Conservation (phyloP, 2,797 vertebrate genomes). For the Etheostoma nigrum region DNA sequence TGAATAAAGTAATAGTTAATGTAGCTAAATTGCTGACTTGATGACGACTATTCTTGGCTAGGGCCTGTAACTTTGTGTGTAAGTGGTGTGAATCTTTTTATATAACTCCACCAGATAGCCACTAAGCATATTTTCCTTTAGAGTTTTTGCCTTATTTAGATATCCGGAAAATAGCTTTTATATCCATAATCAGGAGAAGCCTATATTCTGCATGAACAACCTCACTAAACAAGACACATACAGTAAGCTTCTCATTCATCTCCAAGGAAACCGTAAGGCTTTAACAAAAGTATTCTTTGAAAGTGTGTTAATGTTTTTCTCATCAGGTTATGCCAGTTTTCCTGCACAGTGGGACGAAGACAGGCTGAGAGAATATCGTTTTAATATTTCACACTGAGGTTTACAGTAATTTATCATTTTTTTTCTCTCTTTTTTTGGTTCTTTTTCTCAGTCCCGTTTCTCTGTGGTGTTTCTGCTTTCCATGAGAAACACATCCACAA, state of each 20-base stretch:
- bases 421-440: background rate
- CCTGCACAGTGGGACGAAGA: constrained; percentile 25
- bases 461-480: constrained; percentile 10
- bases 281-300: background rate
- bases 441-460: constrained; percentile 14
- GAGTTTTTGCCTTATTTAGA: background rate
- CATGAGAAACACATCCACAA: background rate
- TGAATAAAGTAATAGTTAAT: background rate
- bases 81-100: background rate
- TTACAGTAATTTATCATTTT: constrained; percentile 27
- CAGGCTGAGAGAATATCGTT: constrained; percentile 15
- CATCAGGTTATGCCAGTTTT: constrained; percentile 4
- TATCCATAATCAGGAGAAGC: background rate
- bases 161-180: background rate
- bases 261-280: constrained; percentile 10
- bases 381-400: constrained; percentile 41
- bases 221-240: background rate
- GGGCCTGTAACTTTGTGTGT: background rate
- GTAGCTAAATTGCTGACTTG: background rate
- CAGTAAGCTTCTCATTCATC: background rate
- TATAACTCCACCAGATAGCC: background rate
- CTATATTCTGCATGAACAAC: background rate
- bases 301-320: constrained; percentile 5
- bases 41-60: background rate
- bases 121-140: background rate